These are phyloP conservation scores for Herpailurus yagouaroundi DNA, from an alignment of 2,113 vertebrate species.

Conservation along the genomic window DNA sequence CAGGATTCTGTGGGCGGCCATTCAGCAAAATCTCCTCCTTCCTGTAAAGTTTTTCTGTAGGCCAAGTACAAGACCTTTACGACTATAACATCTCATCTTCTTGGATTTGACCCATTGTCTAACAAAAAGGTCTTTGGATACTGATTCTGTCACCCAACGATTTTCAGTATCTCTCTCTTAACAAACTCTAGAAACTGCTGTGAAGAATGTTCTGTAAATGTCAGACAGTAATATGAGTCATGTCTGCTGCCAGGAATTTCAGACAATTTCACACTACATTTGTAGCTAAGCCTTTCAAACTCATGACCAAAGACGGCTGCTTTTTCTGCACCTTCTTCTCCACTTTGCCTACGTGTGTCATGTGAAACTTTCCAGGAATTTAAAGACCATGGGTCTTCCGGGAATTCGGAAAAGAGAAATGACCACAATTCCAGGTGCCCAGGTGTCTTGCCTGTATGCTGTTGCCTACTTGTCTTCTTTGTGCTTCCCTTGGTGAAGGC, in stretches of 20 bases:
- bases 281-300: conserved; percentile 57
- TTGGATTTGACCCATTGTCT: conserved; percentile 40
- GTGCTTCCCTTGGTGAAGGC: background rate
- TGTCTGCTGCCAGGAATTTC: conserved; percentile 66
- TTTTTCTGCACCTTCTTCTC: conserved; percentile 41
- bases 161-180: conserved; percentile 44
- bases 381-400: background rate
- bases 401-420: background rate
- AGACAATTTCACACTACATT: conserved; percentile 66
- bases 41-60: background rate
- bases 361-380: conserved; percentile 11
- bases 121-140: conserved; percentile 45
- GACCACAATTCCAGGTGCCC: background rate
- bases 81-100: background rate
- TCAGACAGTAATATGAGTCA: conserved; percentile 67
- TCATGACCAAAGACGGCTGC: conserved; percentile 31
- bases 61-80: background rate
- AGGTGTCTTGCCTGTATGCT: accelerated
- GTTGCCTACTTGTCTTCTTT: no score
- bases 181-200: conserved; percentile 36
- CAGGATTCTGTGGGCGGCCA: background rate
- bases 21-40: background rate
- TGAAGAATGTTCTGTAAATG: conserved; percentile 68
- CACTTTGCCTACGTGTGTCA: background rate
- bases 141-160: background rate